Percentiles rank a stretch among this genome's conserved stretches.
phyloP scores from a whole-genome alignment of 2,113 vertebrate genomes.

The Labrus mixtus region DNA sequence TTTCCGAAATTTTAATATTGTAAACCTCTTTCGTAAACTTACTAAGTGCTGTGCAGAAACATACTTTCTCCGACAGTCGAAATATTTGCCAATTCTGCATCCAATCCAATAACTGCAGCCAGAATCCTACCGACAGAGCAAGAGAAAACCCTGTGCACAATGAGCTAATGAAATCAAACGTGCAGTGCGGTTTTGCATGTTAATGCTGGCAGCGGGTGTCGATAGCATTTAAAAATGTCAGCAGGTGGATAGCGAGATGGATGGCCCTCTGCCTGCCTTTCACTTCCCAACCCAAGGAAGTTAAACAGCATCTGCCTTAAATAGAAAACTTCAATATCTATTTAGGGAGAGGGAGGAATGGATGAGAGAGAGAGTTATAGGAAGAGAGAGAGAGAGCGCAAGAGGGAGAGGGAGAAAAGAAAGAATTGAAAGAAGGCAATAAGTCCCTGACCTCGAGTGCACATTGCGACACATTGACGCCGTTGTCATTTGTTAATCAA shows the following conservation, averaged over 20 bases:
- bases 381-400: conserved; percentile 2
- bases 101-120: conserved; percentile 62
- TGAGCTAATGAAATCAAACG: conserved; percentile 83
- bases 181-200: conserved; percentile 81
- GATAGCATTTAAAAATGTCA: conserved; percentile 84
- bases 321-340: conserved; percentile 85
- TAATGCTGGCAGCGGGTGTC: conserved; percentile 80
- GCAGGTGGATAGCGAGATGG: conserved; percentile 81
- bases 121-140: conserved; percentile 55
- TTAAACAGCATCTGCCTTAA: conserved; percentile 80
- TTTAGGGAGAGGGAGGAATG: conserved; percentile 62
- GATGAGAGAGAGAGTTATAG: conserved; percentile 32
- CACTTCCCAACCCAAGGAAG: conserved; percentile 76
- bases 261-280: conserved; percentile 82
- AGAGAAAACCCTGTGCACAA: conserved; percentile 65
- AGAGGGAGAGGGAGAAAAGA: conserved; percentile 45
- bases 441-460: conserved; percentile 81
- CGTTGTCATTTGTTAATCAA: conserved; percentile 81
- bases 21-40: too few species aligned
- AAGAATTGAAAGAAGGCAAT: conserved; percentile 73
- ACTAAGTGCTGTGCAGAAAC: conserved; percentile 29
- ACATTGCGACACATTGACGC: conserved; percentile 80
- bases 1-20: too few species aligned
- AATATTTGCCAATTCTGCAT: conserved; percentile 71
- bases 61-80: conserved; percentile 53